Base-by-base conservation (phyloP, 2,797 vertebrate genomes). In the Chlorospingus semifuscus region DNA sequence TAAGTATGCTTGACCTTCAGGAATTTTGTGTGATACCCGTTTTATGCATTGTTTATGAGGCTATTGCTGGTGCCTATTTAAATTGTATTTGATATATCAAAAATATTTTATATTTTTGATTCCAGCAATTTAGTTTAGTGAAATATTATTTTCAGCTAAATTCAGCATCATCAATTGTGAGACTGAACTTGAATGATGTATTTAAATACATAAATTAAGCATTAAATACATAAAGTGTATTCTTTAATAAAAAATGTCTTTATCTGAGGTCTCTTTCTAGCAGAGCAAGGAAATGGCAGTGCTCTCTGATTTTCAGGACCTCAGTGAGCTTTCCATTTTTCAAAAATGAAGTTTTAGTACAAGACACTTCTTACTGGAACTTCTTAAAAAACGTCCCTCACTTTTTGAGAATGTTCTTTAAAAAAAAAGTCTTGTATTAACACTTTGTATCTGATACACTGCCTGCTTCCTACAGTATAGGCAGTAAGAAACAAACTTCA, bases 81-180 rank as follows among this genome's bases (percentile, higher is more conserved):
- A 77, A 56, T 81, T 23, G 9, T 14, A 18, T 27, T 75, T 42
- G 41, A 42, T 42, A 42, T 19, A 42, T 42, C 41, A 42, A 42
- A 42, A 42, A 42, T 42, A 18, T 42, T 42, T 42, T 42, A 18
- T 42, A 42, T 18, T 18, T 42, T 18, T 42, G 34, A 55, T 86
- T 77, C 37, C 61, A 61, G 29, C 30, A 64, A 3, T 3, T 0
- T 36, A 56, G 18, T 87, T 72, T 36, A 83, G 27, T 49, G 14
- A 81, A 60, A 74, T 29, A 12, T 37, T 86, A 49, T 52, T 91
- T 95, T 74, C 27, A 71, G 63, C 36, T 55, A 53, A 90, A 68
- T 56, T 81, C 34, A 53, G 12, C 4, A 6, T 49, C 12, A 8
- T 78, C 37, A 57, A 2, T 88, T 95, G 21, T 83, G n/a, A 79